Evolutionary conservation across 2,113 vertebrate species (phyloP), one percentile per base, ranked within the genome.

Genomic region (Menura novaehollandiae): DNA sequence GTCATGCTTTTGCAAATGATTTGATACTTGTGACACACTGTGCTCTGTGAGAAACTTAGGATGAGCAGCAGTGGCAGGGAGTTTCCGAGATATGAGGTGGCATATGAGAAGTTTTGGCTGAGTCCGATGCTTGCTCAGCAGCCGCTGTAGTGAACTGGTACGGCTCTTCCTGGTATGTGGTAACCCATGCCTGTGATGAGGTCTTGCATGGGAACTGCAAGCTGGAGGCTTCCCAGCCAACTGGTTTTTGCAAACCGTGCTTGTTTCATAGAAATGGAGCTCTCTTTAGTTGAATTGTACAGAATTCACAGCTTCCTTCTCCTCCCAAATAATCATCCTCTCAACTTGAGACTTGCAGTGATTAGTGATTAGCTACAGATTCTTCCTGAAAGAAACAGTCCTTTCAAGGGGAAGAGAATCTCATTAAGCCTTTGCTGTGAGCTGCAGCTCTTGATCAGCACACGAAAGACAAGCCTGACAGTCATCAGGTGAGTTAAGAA

Each of bases 381-480:
- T 92, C 89, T 93, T 93, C 77, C 69, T 88, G 77, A 96, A 92
- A 92, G 83, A 85, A 92, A 47, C 58, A 83, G 43, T 44, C 51
- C 53, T 87, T 96, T 94, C 69, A 94, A 92, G 80, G 55, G 44
- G 44, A 72, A 64, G 82, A 44, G 90, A 83, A 75, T 93, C 91
- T 97, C 91, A 97, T 97, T 97, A 97, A 93, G 74, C 51, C 62
- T 96, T 91, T 95, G 76, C 90, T 96, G 84, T 84, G 89, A 97
- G 89, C 83, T 95, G 83, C 71, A 90, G 83, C 92, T 97, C 93
- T 94, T 95, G 95, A 94, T 95, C 95, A 85, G 30, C 22, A 39
- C 76, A 58, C 5, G 5, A 52, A 93, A 87, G 94, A 89, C 82
- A 76, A 74, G 18, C 56, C 77, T 96, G 91, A 76, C 80, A 79